Evolutionary conservation across 2,113 vertebrate genomes (phyloP), one percentile per base, ranked within the genome.

Genomic region (Pleuronectes platessa): DNA sequence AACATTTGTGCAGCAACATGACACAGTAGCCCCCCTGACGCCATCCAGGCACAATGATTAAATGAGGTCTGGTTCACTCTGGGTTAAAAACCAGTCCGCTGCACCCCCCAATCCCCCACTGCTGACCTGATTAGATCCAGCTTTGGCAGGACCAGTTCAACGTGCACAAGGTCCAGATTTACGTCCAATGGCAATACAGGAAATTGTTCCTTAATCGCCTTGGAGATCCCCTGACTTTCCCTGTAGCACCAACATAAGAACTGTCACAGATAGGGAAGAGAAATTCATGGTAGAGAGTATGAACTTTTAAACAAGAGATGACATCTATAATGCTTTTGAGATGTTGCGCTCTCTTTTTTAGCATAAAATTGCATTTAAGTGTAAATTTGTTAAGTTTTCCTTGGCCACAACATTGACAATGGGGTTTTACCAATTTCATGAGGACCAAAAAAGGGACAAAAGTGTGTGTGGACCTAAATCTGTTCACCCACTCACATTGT

Each of bases 1-100:
- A 42, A 76, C 67, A 68, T 76, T 66, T 49, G 35, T 73, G 31
- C 21, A 76, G 24, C 55, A 65, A 66, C 21, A 47, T 54, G 42
- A 81, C 45, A 42, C 60, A 31, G 51, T 71, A 2, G 23, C 66
- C 68, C 58, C 5, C 8, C n/a, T 58, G 31, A 58, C 18, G 5
- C 21, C 56, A 21, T 72, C 17, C 60, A 6, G 26, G 66, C 27
- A 75, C 2, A 3, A 40, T 54, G 61, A 72, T 61, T 59, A 71
- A 37, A 68, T 61, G 54, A 69, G 15, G 45, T 54, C 67, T 37
- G 18, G 53, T 61, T 78, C 61, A 67, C 35, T 9, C 51, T 21
- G 58, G 70, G 53, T 68, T 24, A n/a, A 56, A 72, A 68, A 76
- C 18, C 58, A 42, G 4, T 9, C 26, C 17, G 2, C 12, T 8